Evolutionary conservation across 2,888 invertebrate genomes (phyloP).

Genomic region (Mimachlamys varia): DNA sequence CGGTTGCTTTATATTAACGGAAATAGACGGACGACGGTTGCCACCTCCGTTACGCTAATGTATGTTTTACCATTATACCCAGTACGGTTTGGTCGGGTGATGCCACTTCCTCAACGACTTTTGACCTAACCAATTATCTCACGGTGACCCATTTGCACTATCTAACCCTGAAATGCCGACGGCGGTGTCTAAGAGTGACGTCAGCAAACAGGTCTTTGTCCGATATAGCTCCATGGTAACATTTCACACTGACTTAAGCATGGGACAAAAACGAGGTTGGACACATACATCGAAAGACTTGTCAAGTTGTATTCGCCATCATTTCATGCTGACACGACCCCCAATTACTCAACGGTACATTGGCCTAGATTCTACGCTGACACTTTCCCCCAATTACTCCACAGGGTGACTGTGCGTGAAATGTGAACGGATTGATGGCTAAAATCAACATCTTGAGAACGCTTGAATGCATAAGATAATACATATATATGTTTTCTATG

Average conservation of each 20-base stretch:
- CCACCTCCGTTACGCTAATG: not conserved
- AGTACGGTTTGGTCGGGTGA: not conserved
- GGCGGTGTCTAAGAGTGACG: not conserved
- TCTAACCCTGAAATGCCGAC: not conserved
- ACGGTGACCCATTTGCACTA: not conserved
- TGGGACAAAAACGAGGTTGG: not conserved
- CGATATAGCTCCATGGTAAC: not conserved
- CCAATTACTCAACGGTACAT: not conserved
- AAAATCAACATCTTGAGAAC: not conserved
- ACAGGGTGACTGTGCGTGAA: not conserved
- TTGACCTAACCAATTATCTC: not conserved
- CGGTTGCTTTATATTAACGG: too few relatives aligned
- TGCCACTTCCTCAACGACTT: not conserved
- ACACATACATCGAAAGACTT: not conserved
- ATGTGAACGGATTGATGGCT: not conserved
- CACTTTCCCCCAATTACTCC: not conserved
- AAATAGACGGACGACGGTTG: not conserved
- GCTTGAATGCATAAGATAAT: constrained; percentile 8
- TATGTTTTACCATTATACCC: not conserved
- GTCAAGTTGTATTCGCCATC: not conserved
- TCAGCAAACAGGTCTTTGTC: not conserved
- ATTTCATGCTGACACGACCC: constrained; percentile 5
- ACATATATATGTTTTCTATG: not conserved
- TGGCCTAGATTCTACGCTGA: not conserved
- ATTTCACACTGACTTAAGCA: not conserved